Base-by-base conservation (phyloP, 2,113 vertebrate genomes). In the Poeciliopsis retropinna region DNA sequence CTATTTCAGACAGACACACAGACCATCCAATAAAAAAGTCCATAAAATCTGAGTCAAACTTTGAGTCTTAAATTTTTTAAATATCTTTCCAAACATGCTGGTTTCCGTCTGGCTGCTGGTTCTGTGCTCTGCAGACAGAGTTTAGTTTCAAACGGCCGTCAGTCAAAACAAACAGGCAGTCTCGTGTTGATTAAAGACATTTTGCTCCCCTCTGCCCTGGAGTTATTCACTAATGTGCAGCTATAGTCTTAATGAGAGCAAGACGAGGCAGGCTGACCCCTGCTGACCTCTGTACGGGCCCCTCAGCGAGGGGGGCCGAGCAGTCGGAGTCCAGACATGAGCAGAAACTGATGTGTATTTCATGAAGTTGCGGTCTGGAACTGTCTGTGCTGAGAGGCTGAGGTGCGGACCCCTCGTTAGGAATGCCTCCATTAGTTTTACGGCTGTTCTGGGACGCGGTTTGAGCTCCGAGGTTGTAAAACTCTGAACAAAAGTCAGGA, bases 241-340 rank as follows among this genome's bases (percentile, higher is more conserved):
- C 88, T 88, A 87, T 85, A 82, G 80, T 66, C 87, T 85, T 91
- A 92, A 91, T 87, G 87, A 90, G 91, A 69, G 87, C 63, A 41
- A 79, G 82, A 79, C 81, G 84, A 77, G 84, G 90, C 47, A 64
- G 67, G 17, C 76, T 82, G 88, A 88, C 88, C 88, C 76, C 81
- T 83, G 83, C 47, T 87, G 71, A 76, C 81, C 87, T 80, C 83
- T 78, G 47, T 60, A 30, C 70, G 62, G 67, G 75, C 80, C 83
- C 85, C 76, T 79, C 22, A 65, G 81, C 60, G 83, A 67, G 3
- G 71, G 78, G 76, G 77, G 82, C 70, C 69, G 41, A 73, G 6
- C 76, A 80, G 82, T 78, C 75, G 67, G 73, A 67, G 62, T 61
- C 72, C 80, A 32, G 47, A 71, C 47, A 75, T 64, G 66, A 67